phyloP scores from a whole-genome alignment of 2,888 invertebrate species.

The Aporophyla nigra region DNA sequence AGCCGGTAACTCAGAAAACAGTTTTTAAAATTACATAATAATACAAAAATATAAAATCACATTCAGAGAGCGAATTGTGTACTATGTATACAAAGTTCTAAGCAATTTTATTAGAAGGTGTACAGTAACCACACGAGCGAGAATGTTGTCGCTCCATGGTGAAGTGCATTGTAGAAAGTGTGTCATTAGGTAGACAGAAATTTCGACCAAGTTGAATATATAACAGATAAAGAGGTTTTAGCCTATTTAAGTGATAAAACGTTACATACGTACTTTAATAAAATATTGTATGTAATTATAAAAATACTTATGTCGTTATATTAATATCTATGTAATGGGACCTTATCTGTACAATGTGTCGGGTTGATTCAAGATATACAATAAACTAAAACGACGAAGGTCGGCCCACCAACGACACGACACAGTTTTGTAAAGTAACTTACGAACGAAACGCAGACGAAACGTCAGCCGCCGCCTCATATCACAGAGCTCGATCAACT shows the following conservation, averaged over 20 bases:
- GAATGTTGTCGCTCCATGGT: background rate
- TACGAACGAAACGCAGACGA: conserved; percentile 9
- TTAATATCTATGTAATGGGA: conserved; percentile 59
- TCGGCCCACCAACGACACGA: background rate
- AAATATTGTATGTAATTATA: conserved; percentile 60
- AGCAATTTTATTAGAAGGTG: background rate
- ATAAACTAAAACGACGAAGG: conserved; percentile 49
- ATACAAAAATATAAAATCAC: conserved; percentile 43
- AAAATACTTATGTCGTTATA: conserved; percentile 61
- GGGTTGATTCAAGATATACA: conserved; percentile 66
- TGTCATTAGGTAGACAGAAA: background rate
- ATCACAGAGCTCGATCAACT: conserved; percentile 37
- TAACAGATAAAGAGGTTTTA: conserved; percentile 27
- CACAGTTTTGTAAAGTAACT: background rate
- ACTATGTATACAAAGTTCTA: background rate
- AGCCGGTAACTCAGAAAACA: conserved; percentile 20
- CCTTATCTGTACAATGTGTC: conserved; percentile 48
- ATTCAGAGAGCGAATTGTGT: conserved; percentile 51
- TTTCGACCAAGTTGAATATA: conserved; percentile 17
- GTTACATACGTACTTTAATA: conserved; percentile 46
- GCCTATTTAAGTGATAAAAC: conserved; percentile 29
- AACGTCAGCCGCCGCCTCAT: conserved; percentile 9
- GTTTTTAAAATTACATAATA: conserved; percentile 14
- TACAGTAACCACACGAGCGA: background rate
- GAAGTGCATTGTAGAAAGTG: background rate